A percentile compares a stretch with the other conserved stretches of the same genome.
These are phyloP conservation scores for Hypothenemus hampei DNA, from an alignment of 1,140 invertebrate species.

Conservation along the genomic window DNA sequence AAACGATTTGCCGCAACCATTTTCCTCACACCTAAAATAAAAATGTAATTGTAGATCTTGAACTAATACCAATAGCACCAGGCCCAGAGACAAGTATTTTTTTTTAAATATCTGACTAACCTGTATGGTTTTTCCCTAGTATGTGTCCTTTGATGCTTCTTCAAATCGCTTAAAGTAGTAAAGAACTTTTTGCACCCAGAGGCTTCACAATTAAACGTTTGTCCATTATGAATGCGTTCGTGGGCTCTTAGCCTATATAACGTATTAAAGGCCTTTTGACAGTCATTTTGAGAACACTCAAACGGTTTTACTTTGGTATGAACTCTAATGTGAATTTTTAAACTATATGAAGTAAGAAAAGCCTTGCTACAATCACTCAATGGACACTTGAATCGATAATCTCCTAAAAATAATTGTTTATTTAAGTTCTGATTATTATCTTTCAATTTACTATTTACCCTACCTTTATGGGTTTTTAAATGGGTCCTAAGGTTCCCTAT, in stretches of 20 bases:
- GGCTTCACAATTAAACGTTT: slow-evolving; percentile 90
- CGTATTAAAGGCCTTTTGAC: slow-evolving; percentile 92
- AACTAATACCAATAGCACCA: not conserved
- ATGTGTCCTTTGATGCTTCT: slow-evolving; percentile 89
- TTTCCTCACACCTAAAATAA: slow-evolving; percentile 63
- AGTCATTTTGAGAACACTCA: slow-evolving; percentile 68
- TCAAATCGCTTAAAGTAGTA: slow-evolving; percentile 88
- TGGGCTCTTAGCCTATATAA: slow-evolving; percentile 89
- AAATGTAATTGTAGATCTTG: not conserved
- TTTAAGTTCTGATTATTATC: too few relatives aligned
- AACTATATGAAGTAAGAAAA: slow-evolving; percentile 90
- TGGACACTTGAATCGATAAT: slow-evolving; percentile 89
- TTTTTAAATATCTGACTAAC: slow-evolving; percentile 54
- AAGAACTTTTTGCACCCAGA: slow-evolving; percentile 86
- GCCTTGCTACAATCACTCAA: slow-evolving; percentile 85
- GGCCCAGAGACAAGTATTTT: not conserved
- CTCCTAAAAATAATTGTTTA: slow-evolving; percentile 66
- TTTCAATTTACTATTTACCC: too few relatives aligned
- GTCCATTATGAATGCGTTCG: slow-evolving; percentile 85
- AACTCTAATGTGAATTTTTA: slow-evolving; percentile 91
- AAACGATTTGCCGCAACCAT: slow-evolving; percentile 86
- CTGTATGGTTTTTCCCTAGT: slow-evolving; percentile 89
- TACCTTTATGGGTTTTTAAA: slow-evolving; percentile 94
- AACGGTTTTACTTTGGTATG: slow-evolving; percentile 94
- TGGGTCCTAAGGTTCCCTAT: slow-evolving; percentile 92